Conservation (phyloP, 2,113 vertebrate genomes). For the Desmodus rotundus region DNA sequence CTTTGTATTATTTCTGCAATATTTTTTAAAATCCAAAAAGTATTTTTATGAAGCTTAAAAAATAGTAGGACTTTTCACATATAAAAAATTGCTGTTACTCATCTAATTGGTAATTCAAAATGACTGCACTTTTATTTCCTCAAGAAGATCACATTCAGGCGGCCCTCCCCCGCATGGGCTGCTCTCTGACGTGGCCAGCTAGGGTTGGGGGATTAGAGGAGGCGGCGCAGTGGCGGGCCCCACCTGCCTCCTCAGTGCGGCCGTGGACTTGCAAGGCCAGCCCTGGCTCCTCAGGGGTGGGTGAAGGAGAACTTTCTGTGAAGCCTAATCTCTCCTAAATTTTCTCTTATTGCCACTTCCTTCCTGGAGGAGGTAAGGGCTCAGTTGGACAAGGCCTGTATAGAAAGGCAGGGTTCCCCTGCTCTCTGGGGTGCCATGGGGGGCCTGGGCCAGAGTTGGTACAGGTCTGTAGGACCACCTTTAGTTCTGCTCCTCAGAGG, state of each 20-base stretch:
- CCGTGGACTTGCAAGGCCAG: neutral
- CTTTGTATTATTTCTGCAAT: conserved; percentile 1
- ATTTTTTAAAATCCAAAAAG: neutral
- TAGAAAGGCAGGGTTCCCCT: neutral
- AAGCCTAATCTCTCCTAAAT: neutral
- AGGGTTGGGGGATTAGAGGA: fast-evolving
- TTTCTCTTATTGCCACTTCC: neutral
- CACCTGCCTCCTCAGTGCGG: fast-evolving
- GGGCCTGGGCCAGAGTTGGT: neutral
- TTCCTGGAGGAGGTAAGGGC: neutral
- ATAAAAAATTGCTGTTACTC: neutral
- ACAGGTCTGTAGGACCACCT: neutral
- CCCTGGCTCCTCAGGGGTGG: neutral
- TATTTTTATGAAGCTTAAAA: neutral
- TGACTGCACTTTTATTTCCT: neutral
- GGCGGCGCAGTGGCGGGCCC: fast-evolving
- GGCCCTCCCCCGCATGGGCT: fast-evolving
- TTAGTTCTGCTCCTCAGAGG: neutral
- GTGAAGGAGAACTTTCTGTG: neutral
- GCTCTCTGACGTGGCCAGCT: too few relatives aligned
- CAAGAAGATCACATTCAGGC: neutral
- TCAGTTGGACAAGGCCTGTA: neutral
- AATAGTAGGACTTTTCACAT: neutral
- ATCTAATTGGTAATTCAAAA: neutral
- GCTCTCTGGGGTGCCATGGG: neutral